Base-by-base conservation (phyloP, 2,888 invertebrate genomes). In the Girardia tigrina region DNA sequence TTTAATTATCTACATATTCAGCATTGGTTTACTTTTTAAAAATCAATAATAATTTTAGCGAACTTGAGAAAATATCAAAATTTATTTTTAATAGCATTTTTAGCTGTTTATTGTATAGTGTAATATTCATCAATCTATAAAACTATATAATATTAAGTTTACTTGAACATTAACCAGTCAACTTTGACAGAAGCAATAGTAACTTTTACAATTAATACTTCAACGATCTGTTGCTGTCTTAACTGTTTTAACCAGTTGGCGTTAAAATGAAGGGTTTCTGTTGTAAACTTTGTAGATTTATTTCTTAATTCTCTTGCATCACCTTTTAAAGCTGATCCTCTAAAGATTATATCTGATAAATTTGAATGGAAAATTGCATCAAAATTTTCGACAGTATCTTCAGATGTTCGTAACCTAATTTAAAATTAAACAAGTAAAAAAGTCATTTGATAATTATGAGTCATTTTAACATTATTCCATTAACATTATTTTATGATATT, bases 281-380 rank as follows among this genome's bases (percentile, higher is more conserved):
- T 29, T 23, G 36, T 28, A 29, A 73, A 73, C 16, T 28, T 73
- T 4, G 73, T 42, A 23, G 8, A 6, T 6, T 42, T 28, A 26
- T 23, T 73, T 28, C 26, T 28, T 16, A 73, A 26, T 12, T 73
- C 73, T 73, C 73, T 6, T 2, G 73, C 73, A 29, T 73, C 73
- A 1, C 73, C 73, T 26, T 42, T 28, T 26, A 73, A 26, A n/a
- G 73, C 73, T 42, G 73, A 28, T 16, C 69, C 73, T 4, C 23
- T 42, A 26, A 73, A 73, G 26, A 73, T 27, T 28, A 29, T 42
- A 28, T 73, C 73, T 8, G 36, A 14, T 20, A 28, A 26, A 36
- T 73, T 28, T 2, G 16, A 29, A 12, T 29, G n/a, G 26, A 73
- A 73, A 16, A 73, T 26, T 26, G 28, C n/a, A 2, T 1, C 29